phyloP scores from a whole-genome alignment of 2,113 vertebrate species.

The Prunella himalayana region DNA sequence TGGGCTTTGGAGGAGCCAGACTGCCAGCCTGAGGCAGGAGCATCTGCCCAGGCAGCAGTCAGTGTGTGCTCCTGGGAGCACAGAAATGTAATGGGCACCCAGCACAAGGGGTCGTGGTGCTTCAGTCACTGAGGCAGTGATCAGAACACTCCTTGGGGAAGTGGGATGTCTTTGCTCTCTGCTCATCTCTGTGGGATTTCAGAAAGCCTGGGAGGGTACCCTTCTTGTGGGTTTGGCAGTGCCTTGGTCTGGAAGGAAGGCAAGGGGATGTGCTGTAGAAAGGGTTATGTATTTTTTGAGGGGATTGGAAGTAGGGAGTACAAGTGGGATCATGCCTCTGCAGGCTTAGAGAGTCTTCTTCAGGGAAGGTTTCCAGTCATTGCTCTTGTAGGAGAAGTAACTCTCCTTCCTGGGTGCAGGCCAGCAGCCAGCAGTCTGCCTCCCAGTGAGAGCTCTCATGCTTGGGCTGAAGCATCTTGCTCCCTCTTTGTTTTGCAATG shows the following conservation, averaged over 20 bases:
- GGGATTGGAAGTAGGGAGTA: background rate
- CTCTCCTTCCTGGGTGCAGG: background rate
- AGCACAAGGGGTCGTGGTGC: background rate
- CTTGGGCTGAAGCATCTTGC: background rate
- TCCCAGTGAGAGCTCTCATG: background rate
- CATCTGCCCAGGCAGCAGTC: fast-evolving
- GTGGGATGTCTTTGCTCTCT: background rate
- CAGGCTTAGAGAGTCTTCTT: background rate
- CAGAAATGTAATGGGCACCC: background rate
- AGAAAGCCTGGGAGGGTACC: background rate
- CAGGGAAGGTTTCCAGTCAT: background rate
- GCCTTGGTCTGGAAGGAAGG: background rate
- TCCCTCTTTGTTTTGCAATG: background rate
- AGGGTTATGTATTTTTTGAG: background rate
- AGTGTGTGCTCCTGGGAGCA: background rate
- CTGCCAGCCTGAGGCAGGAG: background rate
- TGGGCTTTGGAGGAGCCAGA: background rate
- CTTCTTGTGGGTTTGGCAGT: background rate
- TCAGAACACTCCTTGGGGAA: background rate
- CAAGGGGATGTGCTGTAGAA: background rate
- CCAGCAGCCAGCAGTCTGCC: background rate
- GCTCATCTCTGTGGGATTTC: background rate
- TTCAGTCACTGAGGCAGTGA: background rate
- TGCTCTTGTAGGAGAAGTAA: background rate
- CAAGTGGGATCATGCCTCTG: background rate